phyloP scores from a whole-genome alignment of 1,140 invertebrate genomes.

The Drosophila elegans region DNA sequence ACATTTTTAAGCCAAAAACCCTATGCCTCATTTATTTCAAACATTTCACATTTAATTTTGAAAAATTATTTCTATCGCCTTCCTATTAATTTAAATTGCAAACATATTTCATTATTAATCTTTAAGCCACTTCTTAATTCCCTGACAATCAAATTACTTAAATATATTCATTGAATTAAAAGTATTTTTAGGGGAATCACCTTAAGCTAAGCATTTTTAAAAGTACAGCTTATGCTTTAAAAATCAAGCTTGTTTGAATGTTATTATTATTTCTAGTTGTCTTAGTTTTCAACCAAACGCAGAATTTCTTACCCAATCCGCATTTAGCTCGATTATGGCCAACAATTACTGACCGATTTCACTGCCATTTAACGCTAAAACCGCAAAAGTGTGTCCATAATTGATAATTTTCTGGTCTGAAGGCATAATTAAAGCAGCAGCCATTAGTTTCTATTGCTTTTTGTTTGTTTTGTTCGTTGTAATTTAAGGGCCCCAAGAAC shows the following conservation, averaged over 20 bases:
- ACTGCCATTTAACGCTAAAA: constrained; percentile 24
- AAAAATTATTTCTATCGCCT: no score
- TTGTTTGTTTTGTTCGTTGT: constrained; percentile 16
- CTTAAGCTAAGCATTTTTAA: not conserved
- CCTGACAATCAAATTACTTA: no score
- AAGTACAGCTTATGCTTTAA: no score
- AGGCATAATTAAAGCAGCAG: constrained; percentile 24
- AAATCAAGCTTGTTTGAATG: no score
- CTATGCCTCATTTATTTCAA: no score
- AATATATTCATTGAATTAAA: no score
- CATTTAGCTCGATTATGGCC: constrained; percentile 4
- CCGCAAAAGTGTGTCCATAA: constrained; percentile 46
- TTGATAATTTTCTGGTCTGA: constrained; percentile 39
- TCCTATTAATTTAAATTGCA: no score
- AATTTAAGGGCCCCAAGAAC: constrained; percentile 21
- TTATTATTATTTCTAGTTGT: no score
- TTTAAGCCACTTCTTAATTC: no score
- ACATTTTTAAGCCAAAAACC: no score
- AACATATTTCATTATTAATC: no score
- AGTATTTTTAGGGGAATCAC: not conserved
- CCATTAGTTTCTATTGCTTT: constrained; percentile 16
- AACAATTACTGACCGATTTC: constrained; percentile 36
- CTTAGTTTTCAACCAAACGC: not conserved
- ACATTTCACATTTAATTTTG: no score
- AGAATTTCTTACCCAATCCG: constrained; percentile 25